Evolutionary conservation across 1,140 invertebrate genomes (phyloP).

Genomic region (Lordiphosa stackelbergi): DNA sequence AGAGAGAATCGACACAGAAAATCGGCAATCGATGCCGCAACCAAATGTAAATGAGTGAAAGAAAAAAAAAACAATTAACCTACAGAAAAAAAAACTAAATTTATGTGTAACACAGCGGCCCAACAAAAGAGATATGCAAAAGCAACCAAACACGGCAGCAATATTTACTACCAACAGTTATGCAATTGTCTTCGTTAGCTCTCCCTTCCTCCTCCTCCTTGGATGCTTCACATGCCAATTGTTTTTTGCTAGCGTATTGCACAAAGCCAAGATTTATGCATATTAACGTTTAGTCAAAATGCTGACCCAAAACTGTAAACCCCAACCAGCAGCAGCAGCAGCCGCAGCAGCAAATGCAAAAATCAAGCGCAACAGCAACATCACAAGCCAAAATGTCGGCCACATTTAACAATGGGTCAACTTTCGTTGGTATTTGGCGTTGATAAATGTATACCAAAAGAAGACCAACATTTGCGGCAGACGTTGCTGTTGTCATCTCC

Average conservation of each 20-base stretch:
- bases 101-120: constrained; percentile 60
- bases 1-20: constrained; percentile 52
- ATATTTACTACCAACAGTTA: constrained; percentile 53
- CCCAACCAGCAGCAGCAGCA: constrained; percentile 13
- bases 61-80: constrained; percentile 66
- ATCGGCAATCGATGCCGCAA: constrained; percentile 68
- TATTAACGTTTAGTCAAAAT: constrained; percentile 71
- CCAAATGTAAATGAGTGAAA: constrained; percentile 67
- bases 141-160: constrained; percentile 29
- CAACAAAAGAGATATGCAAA: constrained; percentile 32
- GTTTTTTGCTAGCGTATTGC: constrained; percentile 52
- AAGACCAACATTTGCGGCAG: constrained; percentile 2
- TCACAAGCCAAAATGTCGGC: constrained; percentile 12
- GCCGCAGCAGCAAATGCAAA: constrained; percentile 4
- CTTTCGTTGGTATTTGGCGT: constrained; percentile 55
- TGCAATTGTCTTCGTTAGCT: constrained; percentile 39
- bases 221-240: constrained; percentile 36
- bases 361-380: constrained; percentile 12
- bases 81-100: constrained; percentile 37
- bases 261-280: constrained; percentile 67
- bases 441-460: constrained; percentile 59
- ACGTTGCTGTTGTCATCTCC: constrained; percentile 1
- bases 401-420: constrained; percentile 63
- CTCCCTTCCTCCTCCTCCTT: constrained; percentile 1
- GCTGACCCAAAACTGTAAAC: constrained; percentile 62